Evolutionary conservation across 2,797 vertebrate genomes (phyloP).

Genomic region (Leucoraja ocellata): DNA sequence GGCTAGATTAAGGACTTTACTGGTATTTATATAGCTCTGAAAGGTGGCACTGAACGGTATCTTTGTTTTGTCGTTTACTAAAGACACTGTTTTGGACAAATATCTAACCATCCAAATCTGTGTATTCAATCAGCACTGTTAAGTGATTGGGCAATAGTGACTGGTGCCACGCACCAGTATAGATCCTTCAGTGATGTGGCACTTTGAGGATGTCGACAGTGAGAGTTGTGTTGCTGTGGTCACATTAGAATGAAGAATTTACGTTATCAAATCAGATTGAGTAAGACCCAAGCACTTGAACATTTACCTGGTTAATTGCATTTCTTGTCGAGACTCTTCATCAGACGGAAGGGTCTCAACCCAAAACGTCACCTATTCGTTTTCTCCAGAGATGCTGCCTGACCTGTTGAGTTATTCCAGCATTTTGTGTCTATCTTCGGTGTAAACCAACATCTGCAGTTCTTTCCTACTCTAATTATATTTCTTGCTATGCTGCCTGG

Average conservation of each 20-base stretch:
- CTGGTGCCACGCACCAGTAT: neutral
- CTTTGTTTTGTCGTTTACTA: neutral
- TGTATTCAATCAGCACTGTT: neutral
- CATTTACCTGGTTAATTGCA: neutral
- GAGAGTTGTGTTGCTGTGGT: neutral
- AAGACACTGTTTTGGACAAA: neutral
- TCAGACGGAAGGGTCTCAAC: too few relatives aligned
- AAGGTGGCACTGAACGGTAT: neutral
- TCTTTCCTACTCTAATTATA: neutral
- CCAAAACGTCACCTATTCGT: neutral
- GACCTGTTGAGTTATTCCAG: too few relatives aligned
- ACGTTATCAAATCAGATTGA: neutral
- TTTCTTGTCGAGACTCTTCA: too few relatives aligned
- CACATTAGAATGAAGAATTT: neutral
- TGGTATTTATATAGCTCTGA: too few relatives aligned
- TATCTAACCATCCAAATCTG: neutral
- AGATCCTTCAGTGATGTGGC: too few relatives aligned
- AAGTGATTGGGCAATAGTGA: neutral
- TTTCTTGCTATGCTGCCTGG: neutral
- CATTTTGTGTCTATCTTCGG: too few relatives aligned
- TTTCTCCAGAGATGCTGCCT: too few relatives aligned
- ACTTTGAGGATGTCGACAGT: neutral
- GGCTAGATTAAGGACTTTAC: too few relatives aligned
- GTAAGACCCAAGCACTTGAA: neutral
- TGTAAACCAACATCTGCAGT: too few relatives aligned